Evolutionary conservation across 2,113 vertebrate genomes (phyloP).

Genomic region (Syrmaticus mikado): DNA sequence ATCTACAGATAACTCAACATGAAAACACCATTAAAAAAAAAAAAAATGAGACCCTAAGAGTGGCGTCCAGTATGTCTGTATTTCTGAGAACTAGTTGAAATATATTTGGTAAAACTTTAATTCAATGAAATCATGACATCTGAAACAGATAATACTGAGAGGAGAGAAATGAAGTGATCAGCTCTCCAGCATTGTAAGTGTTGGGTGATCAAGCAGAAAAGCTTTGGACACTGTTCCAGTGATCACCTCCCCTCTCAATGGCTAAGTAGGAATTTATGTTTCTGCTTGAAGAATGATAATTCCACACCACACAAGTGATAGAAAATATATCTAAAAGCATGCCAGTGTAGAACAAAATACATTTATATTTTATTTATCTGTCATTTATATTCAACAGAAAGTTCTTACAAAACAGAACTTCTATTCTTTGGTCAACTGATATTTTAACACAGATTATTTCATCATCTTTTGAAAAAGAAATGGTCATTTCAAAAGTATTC

Average conservation of each 20-base stretch:
- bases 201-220: background rate
- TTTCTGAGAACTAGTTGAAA: background rate
- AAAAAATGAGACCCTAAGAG: background rate
- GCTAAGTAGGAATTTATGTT: background rate
- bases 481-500: background rate
- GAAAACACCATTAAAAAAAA: background rate
- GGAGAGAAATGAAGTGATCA: conserved; percentile 12
- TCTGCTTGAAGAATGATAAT: background rate
- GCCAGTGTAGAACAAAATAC: background rate
- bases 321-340: background rate
- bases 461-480: background rate
- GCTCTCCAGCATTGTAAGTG: background rate
- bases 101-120: background rate
- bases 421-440: background rate
- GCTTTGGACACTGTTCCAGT: background rate
- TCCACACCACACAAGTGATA: background rate
- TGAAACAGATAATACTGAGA: background rate
- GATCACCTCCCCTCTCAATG: background rate
- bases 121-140: conserved; percentile 4
- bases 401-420: background rate
- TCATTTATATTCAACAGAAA: background rate
- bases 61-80: background rate
- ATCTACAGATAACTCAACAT: background rate
- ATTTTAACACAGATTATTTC: background rate
- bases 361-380: background rate